Evolutionary conservation across 2,797 vertebrate genomes (phyloP), one percentile per base, ranked within the genome.

Genomic region (Hoplostethus mediterraneus): DNA sequence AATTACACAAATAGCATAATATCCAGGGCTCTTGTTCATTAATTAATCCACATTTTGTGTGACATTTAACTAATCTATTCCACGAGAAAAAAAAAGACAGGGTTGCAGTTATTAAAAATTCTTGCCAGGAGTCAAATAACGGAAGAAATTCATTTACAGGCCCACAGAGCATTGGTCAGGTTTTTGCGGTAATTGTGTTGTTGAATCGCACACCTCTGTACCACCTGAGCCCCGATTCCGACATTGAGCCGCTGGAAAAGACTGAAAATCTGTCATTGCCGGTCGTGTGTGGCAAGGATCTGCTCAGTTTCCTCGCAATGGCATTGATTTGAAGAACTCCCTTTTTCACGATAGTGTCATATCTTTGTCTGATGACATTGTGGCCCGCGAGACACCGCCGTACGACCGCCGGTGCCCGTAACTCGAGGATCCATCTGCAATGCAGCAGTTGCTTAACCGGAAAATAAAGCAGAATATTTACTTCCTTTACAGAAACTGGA

Each of bases 1-100:
- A 79, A 83, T 80, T 54, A 73, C 61, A 80, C 73, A 81, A 85
- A 86, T 58, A 63, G 36, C 33, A 77, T 66, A 70, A 80, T 62
- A 85, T 87, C 70, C 65, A 63, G 42, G 62, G 73, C 73, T 65
- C 67, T 67, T 85, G 74, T 86, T 89, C 61, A 81, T 88, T 89
- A 86, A 92, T 92, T 87, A 62, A 90, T 89, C 88, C 80, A 86
- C 80, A 90, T 81, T 83, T 84, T 82, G 73, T 62, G 66, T 91
- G 85, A 85, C 82, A 90, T 89, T 92, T 82, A 87, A 86, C 85
- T 88, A 88, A 89, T 83, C 59, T 90, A 76, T 91, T 82, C 28
- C 65, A 61, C 56, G 44, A 67, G 49, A 73, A 28, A 65, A 72
- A 72, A 81, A 62, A 74, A 77, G 30, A 21, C 60, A 58, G 53